Base-by-base conservation (phyloP, 2,888 invertebrate species). In the Neria commutata region DNA sequence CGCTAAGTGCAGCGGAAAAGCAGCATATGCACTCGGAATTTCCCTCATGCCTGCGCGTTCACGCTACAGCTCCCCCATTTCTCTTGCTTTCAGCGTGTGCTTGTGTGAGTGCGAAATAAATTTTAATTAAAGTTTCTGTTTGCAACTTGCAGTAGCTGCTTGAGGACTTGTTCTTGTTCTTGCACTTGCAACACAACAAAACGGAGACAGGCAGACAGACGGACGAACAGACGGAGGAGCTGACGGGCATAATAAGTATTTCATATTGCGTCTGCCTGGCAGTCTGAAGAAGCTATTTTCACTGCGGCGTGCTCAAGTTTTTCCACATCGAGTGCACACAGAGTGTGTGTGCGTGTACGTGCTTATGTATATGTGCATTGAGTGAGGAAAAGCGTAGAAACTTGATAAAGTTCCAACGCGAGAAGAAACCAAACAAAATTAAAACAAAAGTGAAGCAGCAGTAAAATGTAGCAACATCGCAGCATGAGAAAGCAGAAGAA, bases 401-500 rank as follows among this genome's bases (percentile, higher is more conserved):
- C 54, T 54, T 54, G 54, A 54, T 54, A 54, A 24, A 17, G 11
- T 42, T 42, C 14, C 33, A 33, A 14, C 51, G 47, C 37, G 33
- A n/a, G n/a, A 37, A 37, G n/a, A 37, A 37, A 37, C 11, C 26
- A 48, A 37, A 37, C 37, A 14, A 37, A 37, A 37, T 14, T 37
- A 37, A 37, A 37, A 42, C 37, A 37, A 8, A n/a, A 4, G 4
- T n/a, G n/a, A 6, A 4, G 6, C 14, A 42, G 14, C 42, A 42
- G 24, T 17, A 21, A 5, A 21, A 29, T 26, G 14, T 21, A 42
- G 24, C 24, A 21, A 5, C 26, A 29, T 26, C 50, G 40, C 33
- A 23, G 19, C 19, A 11, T 47, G 42, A 56, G 37, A 45, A 61
- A 58, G 40, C 45, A 29, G 26, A 47, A 47, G 46, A 51, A 52